These are phyloP conservation scores for Cantharis flavilabris DNA, from an alignment of 2,888 invertebrate species.

Conservation along the genomic window DNA sequence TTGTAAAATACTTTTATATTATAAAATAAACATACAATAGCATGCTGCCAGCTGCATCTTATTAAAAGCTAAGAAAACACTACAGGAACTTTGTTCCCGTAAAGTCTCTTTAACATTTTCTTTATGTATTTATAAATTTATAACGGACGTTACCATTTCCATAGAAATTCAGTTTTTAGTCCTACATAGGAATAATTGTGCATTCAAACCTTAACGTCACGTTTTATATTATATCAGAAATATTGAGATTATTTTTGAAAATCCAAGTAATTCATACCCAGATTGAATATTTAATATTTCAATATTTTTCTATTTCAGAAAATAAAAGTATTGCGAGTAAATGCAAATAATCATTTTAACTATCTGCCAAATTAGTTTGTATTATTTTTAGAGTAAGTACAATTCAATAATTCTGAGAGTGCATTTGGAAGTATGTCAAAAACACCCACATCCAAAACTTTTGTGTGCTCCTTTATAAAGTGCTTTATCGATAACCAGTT, in stretches of 20 bases:
- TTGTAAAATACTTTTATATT: too few species aligned
- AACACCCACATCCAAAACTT: conserved; percentile 25
- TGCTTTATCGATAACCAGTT: conserved; percentile 23
- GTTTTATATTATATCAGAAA: neutral
- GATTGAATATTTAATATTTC: neutral
- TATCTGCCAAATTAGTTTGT: conserved; percentile 1
- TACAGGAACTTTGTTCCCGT: neutral
- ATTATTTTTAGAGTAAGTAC: conserved; percentile 1
- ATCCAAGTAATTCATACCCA: neutral
- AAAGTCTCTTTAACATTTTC: neutral
- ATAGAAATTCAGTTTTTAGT: neutral
- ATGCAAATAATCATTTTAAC: neutral
- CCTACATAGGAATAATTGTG: neutral
- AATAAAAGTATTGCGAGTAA: neutral
- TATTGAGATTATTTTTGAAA: neutral
- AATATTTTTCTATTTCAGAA: neutral
- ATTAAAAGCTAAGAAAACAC: too few species aligned
- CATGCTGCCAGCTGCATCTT: too few species aligned
- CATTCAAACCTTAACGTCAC: neutral
- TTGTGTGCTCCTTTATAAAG: conserved; percentile 30
- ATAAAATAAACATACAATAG: too few species aligned
- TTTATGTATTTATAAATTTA: neutral
- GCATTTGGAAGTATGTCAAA: conserved; percentile 28
- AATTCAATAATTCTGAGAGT: neutral
- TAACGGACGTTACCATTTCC: neutral